A percentile compares a stretch with the other conserved stretches of the same genome.
Evolutionary conservation across 2,888 invertebrate genomes (phyloP).

Genomic region (Caenorhabditis sinica): DNA sequence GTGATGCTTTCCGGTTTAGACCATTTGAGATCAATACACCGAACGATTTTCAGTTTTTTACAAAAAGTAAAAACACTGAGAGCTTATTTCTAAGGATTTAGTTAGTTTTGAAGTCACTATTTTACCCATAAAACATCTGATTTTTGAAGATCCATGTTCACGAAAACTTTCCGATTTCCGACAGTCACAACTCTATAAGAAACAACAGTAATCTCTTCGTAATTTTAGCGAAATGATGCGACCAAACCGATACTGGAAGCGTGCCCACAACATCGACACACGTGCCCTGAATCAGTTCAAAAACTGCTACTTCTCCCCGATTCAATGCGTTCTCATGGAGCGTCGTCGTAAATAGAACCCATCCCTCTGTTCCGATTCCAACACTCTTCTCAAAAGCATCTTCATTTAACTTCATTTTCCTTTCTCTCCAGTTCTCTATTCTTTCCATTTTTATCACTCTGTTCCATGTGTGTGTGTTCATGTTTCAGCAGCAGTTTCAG

Average conservation of each 20-base stretch:
- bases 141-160: no score
- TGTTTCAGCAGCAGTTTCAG: constrained; percentile 25
- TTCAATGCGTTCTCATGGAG: constrained; percentile 80
- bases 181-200: no score
- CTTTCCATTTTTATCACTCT: constrained; percentile 7
- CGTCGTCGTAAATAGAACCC: constrained; percentile 67
- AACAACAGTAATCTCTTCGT: background rate
- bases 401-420: constrained; percentile 11
- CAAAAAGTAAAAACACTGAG: no score
- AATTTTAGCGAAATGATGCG: constrained; percentile 56
- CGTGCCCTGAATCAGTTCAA: constrained; percentile 79
- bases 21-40: no score
- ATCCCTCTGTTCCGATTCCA: no score
- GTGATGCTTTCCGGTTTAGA: no score
- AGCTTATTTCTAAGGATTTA: no score
- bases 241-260: constrained; percentile 60
- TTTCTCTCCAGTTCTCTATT: background rate
- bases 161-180: no score
- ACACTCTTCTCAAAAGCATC: background rate
- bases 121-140: no score
- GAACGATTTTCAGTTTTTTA: no score
- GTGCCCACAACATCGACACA: constrained; percentile 76
- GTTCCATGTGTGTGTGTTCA: constrained; percentile 41
- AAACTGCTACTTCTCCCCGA: constrained; percentile 80
- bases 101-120: no score